Evolutionary conservation across 2,888 invertebrate genomes (phyloP).

Genomic region (Galerucella nymphaeae): DNA sequence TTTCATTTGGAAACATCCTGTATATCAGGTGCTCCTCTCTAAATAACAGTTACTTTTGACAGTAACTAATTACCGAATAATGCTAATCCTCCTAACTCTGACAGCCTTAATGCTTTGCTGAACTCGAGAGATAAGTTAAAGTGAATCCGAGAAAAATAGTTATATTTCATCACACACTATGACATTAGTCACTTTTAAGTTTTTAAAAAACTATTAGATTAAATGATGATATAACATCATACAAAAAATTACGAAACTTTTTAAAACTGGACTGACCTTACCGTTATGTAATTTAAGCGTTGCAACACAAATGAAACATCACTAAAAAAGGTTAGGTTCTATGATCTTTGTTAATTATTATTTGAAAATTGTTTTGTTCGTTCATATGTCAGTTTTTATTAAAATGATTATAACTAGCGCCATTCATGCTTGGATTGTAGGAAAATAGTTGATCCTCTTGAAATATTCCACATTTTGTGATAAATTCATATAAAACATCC

Average conservation of each 20-base stretch:
- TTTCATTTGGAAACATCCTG: no score
- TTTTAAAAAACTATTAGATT: conserved; percentile 16
- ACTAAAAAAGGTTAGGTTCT: no score
- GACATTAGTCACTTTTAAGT: neutral
- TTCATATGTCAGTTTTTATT: no score
- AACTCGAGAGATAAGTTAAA: conserved; percentile 25
- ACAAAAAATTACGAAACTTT: conserved; percentile 2
- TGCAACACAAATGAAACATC: neutral
- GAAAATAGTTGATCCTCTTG: no score
- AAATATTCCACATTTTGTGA: no score
- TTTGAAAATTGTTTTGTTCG: no score
- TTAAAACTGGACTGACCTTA: neutral
- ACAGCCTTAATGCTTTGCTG: conserved; percentile 28
- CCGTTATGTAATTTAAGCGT: neutral
- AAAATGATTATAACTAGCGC: no score
- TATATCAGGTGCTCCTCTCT: neutral
- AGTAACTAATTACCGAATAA: neutral
- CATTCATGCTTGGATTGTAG: no score
- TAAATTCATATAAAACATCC: no score
- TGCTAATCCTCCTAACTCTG: neutral
- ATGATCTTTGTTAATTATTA: no score
- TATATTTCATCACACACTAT: conserved; percentile 8
- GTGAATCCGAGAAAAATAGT: conserved; percentile 15
- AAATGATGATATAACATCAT: neutral
- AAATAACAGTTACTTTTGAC: conserved; percentile 1